Evolutionary conservation across 2,113 vertebrate genomes (phyloP).

Genomic region (Phaetusa simplex): DNA sequence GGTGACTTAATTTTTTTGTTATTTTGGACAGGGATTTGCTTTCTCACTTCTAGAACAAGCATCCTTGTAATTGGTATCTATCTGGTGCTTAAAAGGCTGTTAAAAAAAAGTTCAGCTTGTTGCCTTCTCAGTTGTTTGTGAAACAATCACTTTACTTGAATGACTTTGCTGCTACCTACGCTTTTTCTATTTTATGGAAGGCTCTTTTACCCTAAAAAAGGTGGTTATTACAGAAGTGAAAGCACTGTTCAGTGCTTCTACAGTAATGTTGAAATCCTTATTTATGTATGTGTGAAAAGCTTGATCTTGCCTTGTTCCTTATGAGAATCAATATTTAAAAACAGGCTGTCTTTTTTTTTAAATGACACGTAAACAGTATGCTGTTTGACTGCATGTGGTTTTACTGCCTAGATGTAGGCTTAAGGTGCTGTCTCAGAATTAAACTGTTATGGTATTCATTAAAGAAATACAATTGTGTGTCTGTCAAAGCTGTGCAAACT

Average conservation of each 20-base stretch:
- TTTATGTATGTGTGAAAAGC: neutral
- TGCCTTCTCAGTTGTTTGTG: neutral
- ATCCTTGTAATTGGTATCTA: too few species aligned
- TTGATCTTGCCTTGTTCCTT: neutral
- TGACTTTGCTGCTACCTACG: neutral
- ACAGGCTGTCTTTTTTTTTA: neutral
- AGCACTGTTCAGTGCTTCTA: neutral
- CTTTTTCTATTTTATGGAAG: neutral
- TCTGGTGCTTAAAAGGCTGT: neutral
- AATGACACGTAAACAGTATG: fast-evolving
- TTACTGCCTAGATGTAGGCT: neutral
- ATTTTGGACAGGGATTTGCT: neutral
- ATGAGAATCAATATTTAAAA: neutral
- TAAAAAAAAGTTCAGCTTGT: neutral
- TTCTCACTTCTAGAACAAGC: neutral
- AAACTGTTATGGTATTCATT: neutral
- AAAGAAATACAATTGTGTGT: neutral
- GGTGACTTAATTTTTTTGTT: neutral
- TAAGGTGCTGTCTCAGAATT: neutral
- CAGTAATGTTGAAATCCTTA: neutral
- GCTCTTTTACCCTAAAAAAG: fast-evolving
- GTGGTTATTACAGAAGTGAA: neutral
- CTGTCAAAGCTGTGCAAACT: neutral
- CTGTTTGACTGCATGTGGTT: neutral
- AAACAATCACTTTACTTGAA: neutral